Base-by-base conservation (phyloP, 2,888 invertebrate genomes). In the Platycnemis pennipes region DNA sequence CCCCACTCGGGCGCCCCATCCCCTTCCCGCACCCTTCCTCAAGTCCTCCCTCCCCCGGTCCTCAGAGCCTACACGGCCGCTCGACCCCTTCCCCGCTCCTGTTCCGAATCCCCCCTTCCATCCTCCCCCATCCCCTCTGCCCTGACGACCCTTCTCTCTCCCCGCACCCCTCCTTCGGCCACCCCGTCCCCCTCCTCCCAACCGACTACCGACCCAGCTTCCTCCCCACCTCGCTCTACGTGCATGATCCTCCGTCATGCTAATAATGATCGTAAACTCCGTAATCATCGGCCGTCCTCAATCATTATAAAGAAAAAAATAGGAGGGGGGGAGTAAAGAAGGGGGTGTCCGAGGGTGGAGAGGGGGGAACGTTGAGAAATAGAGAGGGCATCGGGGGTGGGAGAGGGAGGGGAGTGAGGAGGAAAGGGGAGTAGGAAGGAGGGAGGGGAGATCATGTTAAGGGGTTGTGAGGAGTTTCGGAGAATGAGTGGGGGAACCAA, bases 201-300 rank as follows among this genome's bases (percentile, higher is more conserved):
- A n/a, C 42, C 56, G 37, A 2, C 2, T 56, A 56, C 53, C 42
- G n/a, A n/a, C n/a, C n/a, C n/a, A n/a, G n/a, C n/a, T n/a, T n/a
- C n/a, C n/a, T 45, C 45, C 46, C 45, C 88, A 5, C 88, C 46
- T 88, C 89, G 77, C 31, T 11, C 89, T 89, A 89, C 89, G 89
- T 89, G 89, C 89, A 89, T 56, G 89, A 89, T 56, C 89, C 56
- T 89, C 89, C 89, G 89, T 89, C 89, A 89, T 89, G 89, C 89
- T 89, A 89, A 89, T 89, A 89, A 89, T 89, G 89, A 89, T 89
- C 89, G 63, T 89, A 89, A 89, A 89, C 89, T 89, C 89, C 89
- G 89, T 89, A 89, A 89, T 89, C 89, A 56, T 63, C 89, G 89
- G 89, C 89, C 89, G 44, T 69, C 91, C 91, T 91, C 63, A 91